Evolutionary conservation across 2,113 vertebrate species (phyloP), one percentile per base, ranked within the genome.

Genomic region (Esox niger): DNA sequence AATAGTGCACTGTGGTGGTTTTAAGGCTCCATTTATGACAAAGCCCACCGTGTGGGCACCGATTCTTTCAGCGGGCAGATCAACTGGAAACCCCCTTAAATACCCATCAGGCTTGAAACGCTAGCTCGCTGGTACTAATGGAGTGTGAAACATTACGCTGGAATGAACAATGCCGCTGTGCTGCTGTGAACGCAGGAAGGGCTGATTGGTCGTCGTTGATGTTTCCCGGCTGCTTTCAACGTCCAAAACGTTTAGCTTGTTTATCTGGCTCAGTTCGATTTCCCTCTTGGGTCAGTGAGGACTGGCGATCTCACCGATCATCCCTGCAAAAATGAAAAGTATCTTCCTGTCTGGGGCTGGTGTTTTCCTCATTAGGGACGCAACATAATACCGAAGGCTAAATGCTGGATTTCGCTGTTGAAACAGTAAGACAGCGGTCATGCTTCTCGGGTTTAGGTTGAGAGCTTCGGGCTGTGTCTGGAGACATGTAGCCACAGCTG

Each of bases 101-200:
- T 21, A 64, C 70, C 71, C 72, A 64, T 81, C 71, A 62, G 68
- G 38, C 59, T 68, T 75, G 71, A 78, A 69, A 73, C 69, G 70
- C 62, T 38, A 23, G 67, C 68, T 71, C 75, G 68, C 46, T 38
- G 74, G 67, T 21, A 66, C 65, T 77, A 87, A 85, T 87, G 78
- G 79, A 77, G 73, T 71, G 75, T 76, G 74, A 69, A 73, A 33
- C 81, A 70, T 83, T 83, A 68, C 62, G 61, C 43, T 17, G 62
- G 74, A 81, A 79, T 77, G 73, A 38, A 38, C 13, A 11, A 79
- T 68, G 35, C 66, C 20, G 58, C 10, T 75, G 20, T 79, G 70
- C 57, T 56, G n/a, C 11, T 11, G 70, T 20, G 7, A 15, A 79
- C 64, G 71, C 20, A 62, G 3, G 25, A 23, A 27, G 71, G 62